Conservation (phyloP, 2,113 vertebrate species). For the Antidorcas marsupialis region DNA sequence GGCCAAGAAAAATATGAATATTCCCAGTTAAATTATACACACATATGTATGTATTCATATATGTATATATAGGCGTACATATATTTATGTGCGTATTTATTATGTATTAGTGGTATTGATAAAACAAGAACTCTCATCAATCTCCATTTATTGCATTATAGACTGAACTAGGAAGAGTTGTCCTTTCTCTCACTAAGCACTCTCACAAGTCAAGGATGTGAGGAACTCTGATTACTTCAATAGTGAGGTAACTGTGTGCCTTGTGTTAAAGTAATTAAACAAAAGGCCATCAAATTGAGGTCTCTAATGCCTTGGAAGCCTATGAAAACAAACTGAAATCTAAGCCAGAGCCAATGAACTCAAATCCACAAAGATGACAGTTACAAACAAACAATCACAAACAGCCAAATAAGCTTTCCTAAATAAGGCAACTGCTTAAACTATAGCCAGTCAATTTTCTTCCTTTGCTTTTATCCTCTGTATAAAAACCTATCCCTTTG, state of each 20-base stretch:
- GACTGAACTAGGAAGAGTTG: not conserved
- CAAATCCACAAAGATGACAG: not conserved
- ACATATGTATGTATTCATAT: not conserved
- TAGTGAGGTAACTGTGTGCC: not conserved
- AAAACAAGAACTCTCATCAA: not conserved
- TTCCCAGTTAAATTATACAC: not conserved
- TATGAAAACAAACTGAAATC: not conserved
- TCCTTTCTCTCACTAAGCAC: not conserved
- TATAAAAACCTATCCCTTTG: not conserved
- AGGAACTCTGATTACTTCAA: not conserved
- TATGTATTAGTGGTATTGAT: not conserved
- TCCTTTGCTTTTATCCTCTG: not conserved
- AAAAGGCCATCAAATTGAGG: not conserved
- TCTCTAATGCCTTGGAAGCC: not conserved
- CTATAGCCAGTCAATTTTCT: not conserved
- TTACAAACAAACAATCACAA: not conserved
- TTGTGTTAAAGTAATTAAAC: not conserved
- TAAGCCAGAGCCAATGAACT: not conserved
- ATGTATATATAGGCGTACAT: not conserved
- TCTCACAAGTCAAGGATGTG: not conserved
- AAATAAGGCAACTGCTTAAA: not conserved
- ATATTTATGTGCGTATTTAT: not conserved
- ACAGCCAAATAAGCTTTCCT: not conserved
- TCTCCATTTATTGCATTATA: not conserved
- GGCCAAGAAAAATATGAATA: not conserved